A percentile compares a stretch with the other conserved stretches of the same genome.
Conservation (phyloP, 2,797 vertebrate genomes). For the Erethizon dorsatum region DNA sequence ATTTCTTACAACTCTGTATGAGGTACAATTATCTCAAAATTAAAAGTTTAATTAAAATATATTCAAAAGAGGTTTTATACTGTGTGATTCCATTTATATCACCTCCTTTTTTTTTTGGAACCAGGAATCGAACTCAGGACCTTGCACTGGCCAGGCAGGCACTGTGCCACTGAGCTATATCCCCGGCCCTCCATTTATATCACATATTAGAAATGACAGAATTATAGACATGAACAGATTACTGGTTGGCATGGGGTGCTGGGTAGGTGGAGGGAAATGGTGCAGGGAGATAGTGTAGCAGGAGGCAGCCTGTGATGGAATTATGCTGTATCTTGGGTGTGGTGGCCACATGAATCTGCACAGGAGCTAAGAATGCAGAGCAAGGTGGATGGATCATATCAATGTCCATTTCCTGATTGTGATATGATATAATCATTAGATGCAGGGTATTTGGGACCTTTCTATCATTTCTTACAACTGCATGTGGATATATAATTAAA, state of each 20-base stretch:
- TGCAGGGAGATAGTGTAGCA: not conserved
- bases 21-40: not conserved
- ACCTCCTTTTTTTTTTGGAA: not conserved
- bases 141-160: too few relatives aligned
- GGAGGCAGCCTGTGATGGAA: not conserved
- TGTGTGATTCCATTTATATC: not conserved
- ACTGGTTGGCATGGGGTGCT: not conserved
- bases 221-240: not conserved
- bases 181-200: not conserved
- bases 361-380: not conserved
- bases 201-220: not conserved
- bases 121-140: too few relatives aligned
- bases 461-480: not conserved
- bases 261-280: not conserved
- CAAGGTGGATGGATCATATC: not conserved
- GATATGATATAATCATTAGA: not conserved
- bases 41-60: conserved; percentile 5
- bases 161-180: too few relatives aligned
- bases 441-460: not conserved
- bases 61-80: not conserved
- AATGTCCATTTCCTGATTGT: not conserved
- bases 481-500: not conserved
- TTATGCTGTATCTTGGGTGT: not conserved
- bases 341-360: not conserved
- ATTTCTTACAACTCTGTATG: not conserved